Percentiles rank a stretch among this genome's conserved stretches.
Conservation (phyloP, 2,797 vertebrate genomes). For the Natrix natrix region DNA sequence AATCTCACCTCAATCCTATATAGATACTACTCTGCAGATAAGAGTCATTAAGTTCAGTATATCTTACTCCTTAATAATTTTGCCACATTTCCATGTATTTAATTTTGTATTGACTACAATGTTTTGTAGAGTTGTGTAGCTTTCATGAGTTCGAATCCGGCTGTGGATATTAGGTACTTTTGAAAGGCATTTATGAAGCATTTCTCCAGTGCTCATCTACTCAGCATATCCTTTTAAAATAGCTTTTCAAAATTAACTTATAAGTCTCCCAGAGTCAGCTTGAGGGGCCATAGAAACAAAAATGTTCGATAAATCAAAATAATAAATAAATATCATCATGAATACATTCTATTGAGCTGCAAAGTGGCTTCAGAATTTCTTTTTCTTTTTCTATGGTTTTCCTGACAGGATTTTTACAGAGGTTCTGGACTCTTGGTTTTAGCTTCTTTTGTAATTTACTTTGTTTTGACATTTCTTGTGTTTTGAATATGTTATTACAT, state of each 20-base stretch:
- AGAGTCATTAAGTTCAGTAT: neutral
- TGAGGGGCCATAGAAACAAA: neutral
- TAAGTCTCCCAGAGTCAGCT: neutral
- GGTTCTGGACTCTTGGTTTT: constrained; percentile 34
- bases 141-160: constrained; percentile 19
- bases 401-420: constrained; percentile 38
- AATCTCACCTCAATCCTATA: neutral
- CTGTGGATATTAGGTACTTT: constrained; percentile 26
- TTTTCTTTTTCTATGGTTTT: constrained; percentile 18
- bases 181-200: constrained; percentile 31
- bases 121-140: neutral
- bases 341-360: constrained; percentile 14
- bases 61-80: neutral
- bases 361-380: constrained; percentile 26
- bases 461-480: constrained; percentile 44
- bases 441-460: constrained; percentile 51
- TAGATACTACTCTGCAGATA: neutral
- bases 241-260: constrained; percentile 30
- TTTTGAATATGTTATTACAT: constrained; percentile 51
- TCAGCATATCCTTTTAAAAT: constrained; percentile 34
- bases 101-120: neutral
- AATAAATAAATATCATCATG: neutral
- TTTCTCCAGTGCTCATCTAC: neutral
- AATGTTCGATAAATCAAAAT: neutral
- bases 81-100: neutral